Evolutionary conservation across 2,113 vertebrate genomes (phyloP).

Genomic region (Fulica atra): DNA sequence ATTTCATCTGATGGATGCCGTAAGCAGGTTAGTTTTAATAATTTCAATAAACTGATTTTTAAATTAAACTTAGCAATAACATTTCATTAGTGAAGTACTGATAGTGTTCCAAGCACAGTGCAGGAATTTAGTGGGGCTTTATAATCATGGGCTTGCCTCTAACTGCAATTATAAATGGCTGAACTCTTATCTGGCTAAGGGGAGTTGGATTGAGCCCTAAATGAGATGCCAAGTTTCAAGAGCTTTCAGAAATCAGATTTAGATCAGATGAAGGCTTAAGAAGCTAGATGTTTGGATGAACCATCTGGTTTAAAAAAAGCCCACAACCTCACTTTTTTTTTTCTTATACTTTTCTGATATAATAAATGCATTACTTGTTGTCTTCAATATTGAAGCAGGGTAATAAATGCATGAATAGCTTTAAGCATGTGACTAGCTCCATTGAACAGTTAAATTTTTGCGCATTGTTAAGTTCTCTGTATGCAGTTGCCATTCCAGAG

Average conservation of each 20-base stretch:
- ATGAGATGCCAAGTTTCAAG: not conserved
- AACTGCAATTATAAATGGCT: not conserved
- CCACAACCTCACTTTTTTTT: not conserved
- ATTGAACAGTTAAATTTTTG: slow-evolving; percentile 49
- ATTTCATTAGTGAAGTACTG: not conserved
- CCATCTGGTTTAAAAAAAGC: not conserved
- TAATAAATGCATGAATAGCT: not conserved
- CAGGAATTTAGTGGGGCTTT: not conserved
- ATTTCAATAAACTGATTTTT: not conserved
- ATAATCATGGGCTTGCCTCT: not conserved
- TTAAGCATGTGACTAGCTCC: not conserved
- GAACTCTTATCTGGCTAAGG: not conserved
- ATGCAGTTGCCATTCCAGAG: not conserved
- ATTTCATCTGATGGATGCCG: not conserved
- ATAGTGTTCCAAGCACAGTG: not conserved
- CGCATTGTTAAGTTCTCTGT: slow-evolving; percentile 27
- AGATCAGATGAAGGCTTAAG: not conserved
- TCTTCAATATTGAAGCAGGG: not conserved
- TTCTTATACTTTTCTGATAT: not conserved
- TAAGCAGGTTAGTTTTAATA: not conserved
- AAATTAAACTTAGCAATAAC: not conserved
- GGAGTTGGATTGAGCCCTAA: not conserved
- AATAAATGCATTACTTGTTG: not conserved
- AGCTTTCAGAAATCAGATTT: slow-evolving; percentile 28
- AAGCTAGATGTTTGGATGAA: not conserved